A percentile compares a stretch with the other conserved stretches of the same genome.
phyloP scores from a whole-genome alignment of 2,113 vertebrate genomes.

The Scopus umbretta region DNA sequence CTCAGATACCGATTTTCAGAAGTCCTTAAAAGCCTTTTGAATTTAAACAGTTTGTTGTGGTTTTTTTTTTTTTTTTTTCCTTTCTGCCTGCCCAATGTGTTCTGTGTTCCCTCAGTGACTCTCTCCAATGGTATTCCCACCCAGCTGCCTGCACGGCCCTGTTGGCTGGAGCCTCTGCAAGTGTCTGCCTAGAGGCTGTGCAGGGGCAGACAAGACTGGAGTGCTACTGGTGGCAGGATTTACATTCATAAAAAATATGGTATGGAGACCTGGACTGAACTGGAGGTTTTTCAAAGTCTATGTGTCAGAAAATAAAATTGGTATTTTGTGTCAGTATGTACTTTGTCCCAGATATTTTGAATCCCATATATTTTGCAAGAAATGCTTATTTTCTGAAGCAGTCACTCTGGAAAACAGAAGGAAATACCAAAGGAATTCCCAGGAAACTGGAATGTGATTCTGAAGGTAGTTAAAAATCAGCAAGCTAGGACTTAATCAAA shows the following conservation, averaged over 20 bases:
- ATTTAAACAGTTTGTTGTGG: background rate
- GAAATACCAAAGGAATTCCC: background rate
- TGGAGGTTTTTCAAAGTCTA: background rate
- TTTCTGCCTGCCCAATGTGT: background rate
- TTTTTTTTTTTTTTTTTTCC: background rate
- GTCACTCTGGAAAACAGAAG: background rate
- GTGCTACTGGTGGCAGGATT: background rate
- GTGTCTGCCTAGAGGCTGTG: background rate
- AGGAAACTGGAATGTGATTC: background rate
- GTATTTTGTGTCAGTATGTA: background rate
- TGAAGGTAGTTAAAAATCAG: background rate
- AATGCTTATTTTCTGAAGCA: background rate
- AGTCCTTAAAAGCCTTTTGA: background rate
- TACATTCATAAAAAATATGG: background rate
- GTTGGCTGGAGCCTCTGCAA: rapidly evolving
- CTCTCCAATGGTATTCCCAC: too few relatives aligned
- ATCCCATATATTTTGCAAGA: background rate
- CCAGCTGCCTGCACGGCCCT: too few relatives aligned
- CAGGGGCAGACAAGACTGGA: too few relatives aligned
- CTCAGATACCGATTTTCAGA: background rate
- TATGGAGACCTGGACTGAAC: too few relatives aligned
- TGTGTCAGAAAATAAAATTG: background rate
- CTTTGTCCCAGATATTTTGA: background rate
- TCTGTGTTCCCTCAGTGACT: background rate
- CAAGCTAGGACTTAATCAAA: background rate